Conservation (phyloP, 2,113 vertebrate genomes). For the Cebus imitator region DNA sequence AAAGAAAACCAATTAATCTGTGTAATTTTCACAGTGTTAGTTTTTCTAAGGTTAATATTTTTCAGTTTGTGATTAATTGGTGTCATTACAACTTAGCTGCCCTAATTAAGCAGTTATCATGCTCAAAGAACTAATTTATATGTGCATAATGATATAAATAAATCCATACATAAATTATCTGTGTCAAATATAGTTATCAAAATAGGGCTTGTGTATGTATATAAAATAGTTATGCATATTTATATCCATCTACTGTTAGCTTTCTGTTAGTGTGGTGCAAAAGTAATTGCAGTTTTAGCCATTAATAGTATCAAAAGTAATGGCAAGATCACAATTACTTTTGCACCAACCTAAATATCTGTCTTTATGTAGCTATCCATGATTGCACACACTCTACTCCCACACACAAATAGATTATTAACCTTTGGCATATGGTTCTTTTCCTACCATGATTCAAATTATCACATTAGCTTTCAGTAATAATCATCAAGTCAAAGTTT, state of each 20-base stretch:
- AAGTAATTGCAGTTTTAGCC: too few species aligned
- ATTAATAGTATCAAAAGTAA: too few species aligned
- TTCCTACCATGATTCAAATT: slow-evolving; percentile 37
- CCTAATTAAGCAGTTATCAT: slow-evolving; percentile 76
- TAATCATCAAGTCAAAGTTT: slow-evolving; percentile 22
- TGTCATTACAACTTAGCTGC: slow-evolving; percentile 79
- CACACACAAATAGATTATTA: not conserved
- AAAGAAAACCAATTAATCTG: slow-evolving; percentile 79
- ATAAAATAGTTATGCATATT: not conserved
- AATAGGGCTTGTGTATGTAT: not conserved
- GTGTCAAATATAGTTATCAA: not conserved
- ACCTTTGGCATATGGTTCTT: slow-evolving; percentile 32
- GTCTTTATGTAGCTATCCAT: not conserved
- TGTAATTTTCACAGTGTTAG: slow-evolving; percentile 72
- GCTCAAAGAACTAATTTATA: slow-evolving; percentile 53
- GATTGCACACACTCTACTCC: not conserved
- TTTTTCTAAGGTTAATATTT: slow-evolving; percentile 78
- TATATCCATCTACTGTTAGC: not conserved
- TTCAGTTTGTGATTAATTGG: slow-evolving; percentile 83
- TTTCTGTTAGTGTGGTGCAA: too few species aligned
- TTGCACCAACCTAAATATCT: not conserved
- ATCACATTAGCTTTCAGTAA: not conserved
- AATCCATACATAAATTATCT: not conserved
- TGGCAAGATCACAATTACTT: too few species aligned
- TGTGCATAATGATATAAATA: not conserved